Evolutionary conservation across 2,888 invertebrate genomes (phyloP).

Genomic region (Portevinia maculata): DNA sequence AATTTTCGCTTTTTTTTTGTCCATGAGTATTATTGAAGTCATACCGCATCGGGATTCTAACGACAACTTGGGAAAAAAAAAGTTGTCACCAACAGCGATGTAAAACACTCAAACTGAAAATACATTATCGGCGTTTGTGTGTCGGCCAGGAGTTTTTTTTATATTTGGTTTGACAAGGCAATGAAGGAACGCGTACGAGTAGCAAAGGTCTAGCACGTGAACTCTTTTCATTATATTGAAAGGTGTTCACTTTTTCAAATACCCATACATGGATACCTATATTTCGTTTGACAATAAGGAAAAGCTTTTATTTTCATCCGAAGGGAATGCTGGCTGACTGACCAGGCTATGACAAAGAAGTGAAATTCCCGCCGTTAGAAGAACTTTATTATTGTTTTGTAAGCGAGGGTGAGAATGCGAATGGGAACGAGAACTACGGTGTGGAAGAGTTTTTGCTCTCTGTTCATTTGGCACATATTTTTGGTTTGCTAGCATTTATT

Average conservation of each 20-base stretch:
- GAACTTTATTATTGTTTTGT: conserved; percentile 44
- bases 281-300: neutral
- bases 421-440: neutral
- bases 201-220: conserved; percentile 28
- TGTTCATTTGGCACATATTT: conserved; percentile 1
- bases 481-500: conserved; percentile 19
- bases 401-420: neutral
- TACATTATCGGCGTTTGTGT: conserved; percentile 44
- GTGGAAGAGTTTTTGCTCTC: neutral
- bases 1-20: conserved; percentile 62
- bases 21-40: conserved; percentile 60
- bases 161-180: conserved; percentile 22
- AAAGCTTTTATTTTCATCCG: neutral
- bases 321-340: conserved; percentile 1
- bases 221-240: conserved; percentile 48
- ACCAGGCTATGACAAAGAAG: conserved; percentile 22
- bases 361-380: conserved; percentile 21
- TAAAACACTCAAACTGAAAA: conserved; percentile 55
- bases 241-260: conserved; percentile 55
- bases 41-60: conserved; percentile 32
- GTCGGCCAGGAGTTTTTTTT: neutral
- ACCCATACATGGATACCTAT: neutral
- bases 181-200: conserved; percentile 15
- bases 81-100: conserved; percentile 65
- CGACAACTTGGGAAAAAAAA: conserved; percentile 40